Evolutionary conservation across 2,797 vertebrate genomes (phyloP), one percentile per base, ranked within the genome.

Genomic region (Bothrops alternatus): DNA sequence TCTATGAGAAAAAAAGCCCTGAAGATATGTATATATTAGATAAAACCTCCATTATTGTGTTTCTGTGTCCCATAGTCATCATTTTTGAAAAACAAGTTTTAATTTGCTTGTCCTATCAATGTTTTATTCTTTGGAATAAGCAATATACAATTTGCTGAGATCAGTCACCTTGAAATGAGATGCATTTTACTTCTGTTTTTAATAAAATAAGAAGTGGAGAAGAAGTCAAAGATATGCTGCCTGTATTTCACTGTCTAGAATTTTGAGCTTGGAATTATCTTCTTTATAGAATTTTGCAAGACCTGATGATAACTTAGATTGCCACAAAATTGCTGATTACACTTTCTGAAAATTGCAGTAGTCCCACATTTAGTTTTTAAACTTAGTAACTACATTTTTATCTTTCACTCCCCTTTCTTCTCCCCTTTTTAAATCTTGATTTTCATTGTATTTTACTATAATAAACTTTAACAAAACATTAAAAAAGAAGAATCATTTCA

Each of bases 111-210:
- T 90, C 53, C 26, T 82, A 25, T 78, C 89, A 90, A 60, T 58
- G 25, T 63, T 89, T 63, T 47, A 13, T 26, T 63, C 18, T 85
- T 60, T 91, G 42, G 7, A 26, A 61, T 91, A 47, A 86, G 90
- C 58, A 13, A 20, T 61, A 25, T 82, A 86, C 11, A 14, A 50
- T 53, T 61, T 91, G 57, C 60, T 87, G 60, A 87, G 20, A 65
- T 87, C 90, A 91, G 82, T 58, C 85, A 65, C 50, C n/a, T 91
- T 65, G 47, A 55, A 65, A 91, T 65, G 14, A 42, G 85, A 87
- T 69, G n/a, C 13, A 55, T 56, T 91, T 82, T 25, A 8, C 53
- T 87, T 37, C 14, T 91, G 85, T 56, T 65, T 61, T 87, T 61
- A 87, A 55, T 37, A 82, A 55, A 42, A 42, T 20, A 28, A 42